Evolutionary conservation across 30 jellyfish, hydroid and myxozoan species (phyloP).

Genomic region (Chironex yamaguchii): DNA sequence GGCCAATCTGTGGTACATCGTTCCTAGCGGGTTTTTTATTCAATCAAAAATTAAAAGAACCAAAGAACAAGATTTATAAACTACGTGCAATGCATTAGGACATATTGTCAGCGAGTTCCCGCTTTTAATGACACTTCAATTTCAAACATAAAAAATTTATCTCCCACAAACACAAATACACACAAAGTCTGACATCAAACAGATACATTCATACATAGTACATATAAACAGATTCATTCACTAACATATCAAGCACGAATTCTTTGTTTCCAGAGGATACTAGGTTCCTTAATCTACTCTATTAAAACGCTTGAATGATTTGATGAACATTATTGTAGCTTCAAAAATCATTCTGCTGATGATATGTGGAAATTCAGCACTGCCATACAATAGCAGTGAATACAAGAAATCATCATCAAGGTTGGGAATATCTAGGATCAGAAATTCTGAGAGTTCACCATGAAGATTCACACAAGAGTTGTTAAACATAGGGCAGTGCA

Average conservation of each 20-base stretch:
- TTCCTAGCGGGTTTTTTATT: too few relatives aligned
- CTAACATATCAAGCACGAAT: not conserved
- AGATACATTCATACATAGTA: not conserved
- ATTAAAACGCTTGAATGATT: not conserved
- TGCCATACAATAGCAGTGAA: conserved; percentile 53
- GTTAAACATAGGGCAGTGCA: conserved; percentile 46
- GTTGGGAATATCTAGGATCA: conserved; percentile 27
- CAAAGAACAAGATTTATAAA: not conserved
- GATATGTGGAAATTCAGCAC: conserved; percentile 44
- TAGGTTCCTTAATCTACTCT: not conserved
- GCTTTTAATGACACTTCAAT: not conserved
- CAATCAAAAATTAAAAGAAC: too few relatives aligned
- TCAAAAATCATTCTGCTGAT: conserved; percentile 43
- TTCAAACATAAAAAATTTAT: not conserved
- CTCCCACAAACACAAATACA: too few relatives aligned
- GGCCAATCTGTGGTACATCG: not conserved
- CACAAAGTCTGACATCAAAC: not conserved
- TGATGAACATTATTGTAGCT: conserved; percentile 23
- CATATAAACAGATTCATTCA: not conserved
- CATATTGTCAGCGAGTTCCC: not conserved
- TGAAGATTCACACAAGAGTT: conserved; percentile 24
- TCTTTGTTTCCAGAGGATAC: not conserved
- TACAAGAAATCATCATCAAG: conserved; percentile 32
- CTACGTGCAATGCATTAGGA: not conserved
- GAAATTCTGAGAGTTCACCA: conserved; percentile 51